Percentiles rank a stretch among this genome's conserved stretches.
Evolutionary conservation across 2,113 vertebrate genomes (phyloP).

Genomic region (Psophia crepitans): DNA sequence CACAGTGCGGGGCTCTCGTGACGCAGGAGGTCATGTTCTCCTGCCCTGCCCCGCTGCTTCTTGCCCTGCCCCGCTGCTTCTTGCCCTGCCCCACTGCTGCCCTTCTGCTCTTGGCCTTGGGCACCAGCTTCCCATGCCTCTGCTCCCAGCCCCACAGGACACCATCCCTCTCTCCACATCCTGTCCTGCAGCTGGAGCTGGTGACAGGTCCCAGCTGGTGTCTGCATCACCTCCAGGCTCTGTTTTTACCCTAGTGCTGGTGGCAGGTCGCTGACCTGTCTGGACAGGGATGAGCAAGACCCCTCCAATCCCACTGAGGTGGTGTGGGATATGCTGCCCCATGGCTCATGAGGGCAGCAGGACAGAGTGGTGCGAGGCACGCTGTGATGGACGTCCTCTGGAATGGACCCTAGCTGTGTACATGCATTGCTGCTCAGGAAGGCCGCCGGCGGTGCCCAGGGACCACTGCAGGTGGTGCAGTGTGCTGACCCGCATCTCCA

Average conservation of each 20-base stretch:
- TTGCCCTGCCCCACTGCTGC: background rate
- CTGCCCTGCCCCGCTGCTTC: background rate
- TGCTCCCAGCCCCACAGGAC: background rate
- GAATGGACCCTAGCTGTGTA: background rate
- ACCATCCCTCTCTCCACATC: background rate
- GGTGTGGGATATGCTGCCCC: background rate
- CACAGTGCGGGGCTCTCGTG: rapidly evolving
- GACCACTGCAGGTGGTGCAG: background rate
- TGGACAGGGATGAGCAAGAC: background rate
- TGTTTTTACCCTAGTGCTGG: background rate
- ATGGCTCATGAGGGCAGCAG: rapidly evolving
- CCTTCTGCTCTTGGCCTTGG: background rate
- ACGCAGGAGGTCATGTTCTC: background rate
- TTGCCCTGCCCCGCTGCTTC: background rate
- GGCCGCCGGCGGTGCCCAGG: background rate
- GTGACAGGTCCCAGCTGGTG: background rate
- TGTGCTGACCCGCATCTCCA: background rate
- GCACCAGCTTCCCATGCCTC: rapidly evolving
- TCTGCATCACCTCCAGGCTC: background rate
- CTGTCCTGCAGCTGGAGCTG: background rate
- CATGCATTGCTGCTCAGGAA: background rate
- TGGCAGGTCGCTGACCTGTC: background rate
- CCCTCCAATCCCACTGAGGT: rapidly evolving
- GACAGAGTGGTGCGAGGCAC: rapidly evolving
- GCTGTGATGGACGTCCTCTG: rapidly evolving